These are phyloP conservation scores for Eclectus roratus DNA, from an alignment of 2,113 vertebrate genomes.

Conservation along the genomic window DNA sequence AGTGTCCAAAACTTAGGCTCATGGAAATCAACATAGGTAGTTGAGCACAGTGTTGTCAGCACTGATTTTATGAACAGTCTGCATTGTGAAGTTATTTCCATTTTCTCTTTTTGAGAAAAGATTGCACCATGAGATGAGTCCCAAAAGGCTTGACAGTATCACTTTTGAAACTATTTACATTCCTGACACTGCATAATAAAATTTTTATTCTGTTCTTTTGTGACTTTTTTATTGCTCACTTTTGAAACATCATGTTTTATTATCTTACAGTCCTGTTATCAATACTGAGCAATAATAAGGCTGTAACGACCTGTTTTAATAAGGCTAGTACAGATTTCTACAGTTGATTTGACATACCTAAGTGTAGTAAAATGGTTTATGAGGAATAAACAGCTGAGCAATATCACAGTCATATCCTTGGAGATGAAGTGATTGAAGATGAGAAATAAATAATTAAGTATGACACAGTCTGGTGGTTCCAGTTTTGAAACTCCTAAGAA, in stretches of 20 bases:
- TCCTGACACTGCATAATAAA: slow-evolving; percentile 54
- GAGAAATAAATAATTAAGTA: slow-evolving; percentile 57
- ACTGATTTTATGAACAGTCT: neutral
- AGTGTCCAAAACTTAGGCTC: neutral
- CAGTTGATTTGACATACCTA: slow-evolving; percentile 49
- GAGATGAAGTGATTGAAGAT: slow-evolving; percentile 30
- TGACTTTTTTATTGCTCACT: slow-evolving; percentile 65
- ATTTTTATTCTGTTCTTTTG: slow-evolving; percentile 66
- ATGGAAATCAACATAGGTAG: neutral
- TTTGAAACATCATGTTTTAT: slow-evolving; percentile 67
- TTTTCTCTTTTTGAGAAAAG: slow-evolving; percentile 2
- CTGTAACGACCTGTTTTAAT: slow-evolving; percentile 64
- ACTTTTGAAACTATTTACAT: slow-evolving; percentile 64
- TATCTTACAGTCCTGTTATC: slow-evolving; percentile 59
- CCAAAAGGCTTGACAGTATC: slow-evolving; percentile 16
- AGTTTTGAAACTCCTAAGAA: neutral
- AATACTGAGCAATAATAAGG: slow-evolving; percentile 54
- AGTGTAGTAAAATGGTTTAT: slow-evolving; percentile 53
- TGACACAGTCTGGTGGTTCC: neutral
- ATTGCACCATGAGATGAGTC: neutral
- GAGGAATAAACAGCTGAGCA: slow-evolving; percentile 48
- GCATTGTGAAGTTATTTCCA: neutral
- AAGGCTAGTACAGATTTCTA: slow-evolving; percentile 38
- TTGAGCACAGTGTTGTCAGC: neutral
- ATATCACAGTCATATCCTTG: neutral